A percentile compares a stretch with the other conserved stretches of the same genome.
Conservation (phyloP, 2,888 invertebrate genomes). For the Aspidapion aeneum region DNA sequence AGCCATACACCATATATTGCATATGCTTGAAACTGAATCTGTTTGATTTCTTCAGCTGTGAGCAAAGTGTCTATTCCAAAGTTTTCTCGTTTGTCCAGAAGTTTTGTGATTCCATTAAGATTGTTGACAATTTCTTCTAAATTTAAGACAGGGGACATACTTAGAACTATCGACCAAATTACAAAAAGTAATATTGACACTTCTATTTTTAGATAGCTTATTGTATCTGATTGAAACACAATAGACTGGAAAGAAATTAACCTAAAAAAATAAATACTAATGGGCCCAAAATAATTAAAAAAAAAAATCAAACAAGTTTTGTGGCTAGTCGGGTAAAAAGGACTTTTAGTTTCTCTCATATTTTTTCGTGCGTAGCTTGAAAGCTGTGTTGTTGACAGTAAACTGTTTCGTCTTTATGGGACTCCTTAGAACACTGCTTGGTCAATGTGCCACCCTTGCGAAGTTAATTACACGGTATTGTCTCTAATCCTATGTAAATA, state of each 20-base stretch:
- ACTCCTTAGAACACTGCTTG: no score
- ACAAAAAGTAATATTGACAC: not conserved
- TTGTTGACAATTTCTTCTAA: not conserved
- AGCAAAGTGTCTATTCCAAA: not conserved
- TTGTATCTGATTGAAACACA: not conserved
- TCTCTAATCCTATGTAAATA: no score
- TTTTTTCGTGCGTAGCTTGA: not conserved
- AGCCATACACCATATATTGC: not conserved
- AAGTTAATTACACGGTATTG: no score
- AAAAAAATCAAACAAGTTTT: not conserved
- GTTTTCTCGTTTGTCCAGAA: not conserved
- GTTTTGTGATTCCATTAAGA: not conserved
- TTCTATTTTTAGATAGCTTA: not conserved
- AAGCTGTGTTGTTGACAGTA: not conserved
- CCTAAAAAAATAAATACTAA: not conserved
- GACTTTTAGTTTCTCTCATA: not conserved
- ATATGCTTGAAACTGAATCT: not conserved
- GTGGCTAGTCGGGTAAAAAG: no score
- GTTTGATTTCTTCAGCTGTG: not conserved
- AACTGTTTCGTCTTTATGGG: no score
- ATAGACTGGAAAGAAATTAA: not conserved
- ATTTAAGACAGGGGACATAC: not conserved
- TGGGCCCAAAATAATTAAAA: no score
- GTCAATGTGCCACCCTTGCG: no score
- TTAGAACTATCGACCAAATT: not conserved